A percentile compares a stretch with the other conserved stretches of the same genome.
These are phyloP conservation scores for Myathropa florea DNA, from an alignment of 2,888 invertebrate genomes.

Conservation along the genomic window DNA sequence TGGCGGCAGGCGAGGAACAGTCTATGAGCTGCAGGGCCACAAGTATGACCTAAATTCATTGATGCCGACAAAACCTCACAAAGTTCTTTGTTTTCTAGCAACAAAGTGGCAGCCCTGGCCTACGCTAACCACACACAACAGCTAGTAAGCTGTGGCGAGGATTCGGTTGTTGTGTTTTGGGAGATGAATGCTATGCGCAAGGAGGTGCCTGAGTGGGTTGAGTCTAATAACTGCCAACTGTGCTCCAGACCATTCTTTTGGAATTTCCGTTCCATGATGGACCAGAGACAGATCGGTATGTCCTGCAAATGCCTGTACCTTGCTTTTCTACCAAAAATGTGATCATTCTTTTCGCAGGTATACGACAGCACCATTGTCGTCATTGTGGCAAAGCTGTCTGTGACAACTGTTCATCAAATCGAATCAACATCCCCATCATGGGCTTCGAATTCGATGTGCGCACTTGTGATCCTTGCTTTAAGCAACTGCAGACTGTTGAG, in stretches of 20 bases:
- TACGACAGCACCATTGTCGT: constrained; percentile 94
- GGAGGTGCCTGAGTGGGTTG: constrained; percentile 97
- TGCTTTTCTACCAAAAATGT: background rate
- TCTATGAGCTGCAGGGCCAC: constrained; percentile 97
- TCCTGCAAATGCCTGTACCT: too few relatives aligned
- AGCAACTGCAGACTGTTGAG: constrained; percentile 91
- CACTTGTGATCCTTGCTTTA: constrained; percentile 95
- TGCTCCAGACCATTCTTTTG: constrained; percentile 99
- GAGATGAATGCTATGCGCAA: constrained; percentile 93
- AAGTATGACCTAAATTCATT: constrained; percentile 82
- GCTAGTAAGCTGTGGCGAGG: constrained; percentile 94
- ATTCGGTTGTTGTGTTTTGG: constrained; percentile 96
- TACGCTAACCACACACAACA: constrained; percentile 91
- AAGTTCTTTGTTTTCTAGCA: constrained; percentile 82
- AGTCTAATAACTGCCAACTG: constrained; percentile 95
- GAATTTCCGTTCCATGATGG: constrained; percentile 99
- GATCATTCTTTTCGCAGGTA: constrained; percentile 75
- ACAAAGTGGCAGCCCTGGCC: constrained; percentile 94
- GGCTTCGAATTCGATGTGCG: constrained; percentile 99
- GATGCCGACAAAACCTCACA: background rate
- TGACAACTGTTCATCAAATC: constrained; percentile 93
- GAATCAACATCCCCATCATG: constrained; percentile 95
- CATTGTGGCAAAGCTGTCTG: constrained; percentile 98
- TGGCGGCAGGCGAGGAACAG: constrained; percentile 97
- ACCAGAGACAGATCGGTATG: constrained; percentile 91